phyloP scores from a whole-genome alignment of 2,113 vertebrate species.

The Mus spicilegus region DNA sequence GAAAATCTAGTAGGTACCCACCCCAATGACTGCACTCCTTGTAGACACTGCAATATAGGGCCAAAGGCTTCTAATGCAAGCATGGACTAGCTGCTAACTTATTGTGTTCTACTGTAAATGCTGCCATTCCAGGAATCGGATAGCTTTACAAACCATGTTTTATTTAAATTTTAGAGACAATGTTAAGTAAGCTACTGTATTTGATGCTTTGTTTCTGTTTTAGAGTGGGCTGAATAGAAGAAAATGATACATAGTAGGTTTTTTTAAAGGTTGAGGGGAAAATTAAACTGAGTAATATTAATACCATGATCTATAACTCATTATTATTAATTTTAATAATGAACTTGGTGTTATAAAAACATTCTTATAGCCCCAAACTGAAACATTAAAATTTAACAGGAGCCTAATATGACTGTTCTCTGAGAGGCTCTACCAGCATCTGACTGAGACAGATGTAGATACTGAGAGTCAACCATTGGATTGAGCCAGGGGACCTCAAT shows the following conservation, averaged over 20 bases:
- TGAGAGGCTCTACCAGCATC: too few relatives aligned
- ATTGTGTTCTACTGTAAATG: background rate
- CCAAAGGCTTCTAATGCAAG: background rate
- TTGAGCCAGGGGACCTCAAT: too few relatives aligned
- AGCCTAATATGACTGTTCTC: too few relatives aligned
- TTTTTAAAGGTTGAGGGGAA: background rate
- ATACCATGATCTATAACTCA: background rate
- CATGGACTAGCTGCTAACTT: background rate
- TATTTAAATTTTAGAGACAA: background rate
- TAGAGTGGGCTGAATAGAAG: background rate
- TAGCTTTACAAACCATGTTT: background rate
- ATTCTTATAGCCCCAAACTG: background rate
- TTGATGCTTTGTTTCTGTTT: constrained; percentile 17
- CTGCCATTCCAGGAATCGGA: background rate
- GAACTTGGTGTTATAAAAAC: background rate
- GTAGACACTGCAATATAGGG: background rate
- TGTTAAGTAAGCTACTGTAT: background rate
- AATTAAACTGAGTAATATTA: background rate
- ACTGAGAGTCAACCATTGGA: too few relatives aligned
- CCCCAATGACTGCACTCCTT: background rate
- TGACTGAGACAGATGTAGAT: too few relatives aligned
- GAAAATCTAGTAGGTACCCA: background rate
- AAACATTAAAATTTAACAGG: background rate
- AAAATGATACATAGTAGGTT: background rate
- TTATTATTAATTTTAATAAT: background rate